Percentiles rank a stretch among this genome's conserved stretches.
phyloP scores from a whole-genome alignment of 2,888 invertebrate genomes.

The Apoda limacodes region DNA sequence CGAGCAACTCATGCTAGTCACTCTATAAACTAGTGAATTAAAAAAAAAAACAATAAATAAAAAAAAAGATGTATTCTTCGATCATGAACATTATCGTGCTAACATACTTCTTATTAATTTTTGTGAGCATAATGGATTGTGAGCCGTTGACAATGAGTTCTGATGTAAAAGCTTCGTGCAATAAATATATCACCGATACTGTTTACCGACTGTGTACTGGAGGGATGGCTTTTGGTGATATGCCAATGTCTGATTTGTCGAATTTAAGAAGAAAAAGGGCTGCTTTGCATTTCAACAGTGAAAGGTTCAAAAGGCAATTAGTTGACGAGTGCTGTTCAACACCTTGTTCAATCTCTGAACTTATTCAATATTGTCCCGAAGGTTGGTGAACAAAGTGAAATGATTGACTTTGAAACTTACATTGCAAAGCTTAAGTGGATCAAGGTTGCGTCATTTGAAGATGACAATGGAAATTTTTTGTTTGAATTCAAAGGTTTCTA shows the following conservation, averaged over 20 bases:
- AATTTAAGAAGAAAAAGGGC: slow-evolving; percentile 37
- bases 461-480: no score
- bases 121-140: slow-evolving; percentile 27
- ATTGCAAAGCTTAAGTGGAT: no score
- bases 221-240: slow-evolving; percentile 27
- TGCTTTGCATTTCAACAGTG: slow-evolving; percentile 28
- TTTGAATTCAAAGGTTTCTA: no score
- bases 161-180: slow-evolving; percentile 35
- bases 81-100: no score
- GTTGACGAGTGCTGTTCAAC: slow-evolving; percentile 43
- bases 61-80: no score
- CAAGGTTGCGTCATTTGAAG: no score
- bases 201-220: slow-evolving; percentile 41
- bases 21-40: no score
- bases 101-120: no score
- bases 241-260: slow-evolving; percentile 27
- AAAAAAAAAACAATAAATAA: no score
- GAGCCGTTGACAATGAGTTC: slow-evolving; percentile 35
- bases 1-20: no score
- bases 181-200: slow-evolving; percentile 31
- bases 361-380: slow-evolving; percentile 52
- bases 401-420: no score
- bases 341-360: slow-evolving; percentile 40
- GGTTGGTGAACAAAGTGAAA: slow-evolving; percentile 54
- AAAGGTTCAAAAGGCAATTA: slow-evolving; percentile 36